These are phyloP conservation scores for Merops nubicus DNA, from an alignment of 2,113 vertebrate species.

Conservation along the genomic window DNA sequence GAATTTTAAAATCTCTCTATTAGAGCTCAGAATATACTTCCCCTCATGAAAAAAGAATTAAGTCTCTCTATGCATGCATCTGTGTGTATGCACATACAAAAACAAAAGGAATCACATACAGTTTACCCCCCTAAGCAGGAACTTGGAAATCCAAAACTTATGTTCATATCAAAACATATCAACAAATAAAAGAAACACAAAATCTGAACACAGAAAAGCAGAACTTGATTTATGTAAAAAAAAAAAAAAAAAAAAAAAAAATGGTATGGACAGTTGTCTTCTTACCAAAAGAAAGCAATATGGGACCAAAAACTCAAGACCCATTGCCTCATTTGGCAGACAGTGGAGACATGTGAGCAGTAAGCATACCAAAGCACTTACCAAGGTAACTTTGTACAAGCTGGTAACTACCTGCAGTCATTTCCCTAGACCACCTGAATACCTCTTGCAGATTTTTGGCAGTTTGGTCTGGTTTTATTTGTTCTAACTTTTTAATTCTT, in stretches of 20 bases:
- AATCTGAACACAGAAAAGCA: slow-evolving; percentile 1
- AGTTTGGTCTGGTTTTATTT: not conserved
- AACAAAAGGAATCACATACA: not conserved
- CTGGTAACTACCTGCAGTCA: not conserved
- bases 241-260: not conserved
- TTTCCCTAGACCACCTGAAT: not conserved
- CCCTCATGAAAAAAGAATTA: not conserved
- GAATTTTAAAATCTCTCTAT: not conserved
- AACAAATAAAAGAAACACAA: slow-evolving; percentile 26
- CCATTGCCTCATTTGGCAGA: not conserved
- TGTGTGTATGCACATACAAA: not conserved
- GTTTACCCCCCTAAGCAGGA: not conserved
- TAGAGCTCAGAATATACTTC: not conserved
- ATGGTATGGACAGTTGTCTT: not conserved
- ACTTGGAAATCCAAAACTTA: not conserved
- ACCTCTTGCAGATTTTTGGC: not conserved
- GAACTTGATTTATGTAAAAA: not conserved
- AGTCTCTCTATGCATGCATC: accelerated
- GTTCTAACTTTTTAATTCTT: not conserved
- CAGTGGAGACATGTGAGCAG: not conserved
- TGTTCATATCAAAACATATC: not conserved
- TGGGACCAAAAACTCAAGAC: not conserved
- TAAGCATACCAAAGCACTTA: not conserved
- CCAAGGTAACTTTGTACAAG: not conserved
- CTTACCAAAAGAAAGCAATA: not conserved